Evolutionary conservation across 2,797 vertebrate species (phyloP).

Genomic region (Enoplosus armatus): DNA sequence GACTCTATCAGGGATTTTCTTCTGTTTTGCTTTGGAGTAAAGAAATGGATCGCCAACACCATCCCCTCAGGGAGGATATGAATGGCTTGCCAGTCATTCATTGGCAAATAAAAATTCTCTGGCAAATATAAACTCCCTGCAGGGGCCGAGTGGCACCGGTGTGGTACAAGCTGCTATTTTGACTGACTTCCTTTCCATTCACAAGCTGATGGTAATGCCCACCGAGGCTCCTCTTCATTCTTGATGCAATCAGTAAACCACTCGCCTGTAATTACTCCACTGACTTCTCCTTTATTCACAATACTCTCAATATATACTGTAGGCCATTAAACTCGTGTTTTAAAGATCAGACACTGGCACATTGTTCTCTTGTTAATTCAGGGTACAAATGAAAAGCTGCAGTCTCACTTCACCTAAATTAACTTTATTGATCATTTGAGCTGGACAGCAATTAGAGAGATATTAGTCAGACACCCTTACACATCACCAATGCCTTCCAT

Average conservation of each 20-base stretch:
- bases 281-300: slow-evolving; percentile 20
- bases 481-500: slow-evolving; percentile 18
- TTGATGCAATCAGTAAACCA: slow-evolving; percentile 18
- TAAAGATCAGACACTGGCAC: slow-evolving; percentile 22
- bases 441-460: slow-evolving; percentile 26
- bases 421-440: slow-evolving; percentile 63
- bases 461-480: slow-evolving; percentile 31
- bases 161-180: slow-evolving; percentile 74
- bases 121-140: slow-evolving; percentile 65
- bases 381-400: slow-evolving; percentile 29
- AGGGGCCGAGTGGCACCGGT: slow-evolving; percentile 59
- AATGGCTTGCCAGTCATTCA: slow-evolving; percentile 66
- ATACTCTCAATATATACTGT: slow-evolving; percentile 2
- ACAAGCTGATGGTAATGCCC: slow-evolving; percentile 34
- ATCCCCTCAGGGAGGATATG: slow-evolving; percentile 49
- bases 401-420: slow-evolving; percentile 48
- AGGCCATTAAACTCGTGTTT: slow-evolving; percentile 24
- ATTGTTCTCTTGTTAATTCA: slow-evolving; percentile 33
- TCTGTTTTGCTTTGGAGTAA: slow-evolving; percentile 52
- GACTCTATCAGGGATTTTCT: slow-evolving; percentile 39
- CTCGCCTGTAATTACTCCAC: slow-evolving; percentile 30
- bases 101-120: slow-evolving; percentile 66
- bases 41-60: slow-evolving; percentile 40
- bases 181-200: slow-evolving; percentile 56
- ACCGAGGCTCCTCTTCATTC: slow-evolving; percentile 27